phyloP scores from a whole-genome alignment of 2,113 vertebrate genomes.

The Planiliza haematocheilus region DNA sequence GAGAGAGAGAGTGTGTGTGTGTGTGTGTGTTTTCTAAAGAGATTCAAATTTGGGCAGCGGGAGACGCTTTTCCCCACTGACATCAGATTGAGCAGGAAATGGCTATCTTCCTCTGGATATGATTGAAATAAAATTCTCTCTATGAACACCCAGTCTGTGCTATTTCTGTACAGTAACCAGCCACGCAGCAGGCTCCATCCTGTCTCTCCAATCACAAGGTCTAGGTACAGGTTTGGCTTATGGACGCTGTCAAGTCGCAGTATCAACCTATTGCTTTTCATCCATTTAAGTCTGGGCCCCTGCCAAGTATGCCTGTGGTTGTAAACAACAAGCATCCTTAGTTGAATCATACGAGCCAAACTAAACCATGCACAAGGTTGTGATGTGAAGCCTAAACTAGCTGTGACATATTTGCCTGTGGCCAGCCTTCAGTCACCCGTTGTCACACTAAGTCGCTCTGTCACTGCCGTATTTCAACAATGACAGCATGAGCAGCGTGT shows the following conservation, averaged over 20 bases:
- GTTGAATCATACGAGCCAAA: slow-evolving; percentile 62
- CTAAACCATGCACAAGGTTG: slow-evolving; percentile 47
- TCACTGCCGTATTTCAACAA: slow-evolving; percentile 70
- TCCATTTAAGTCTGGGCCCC: slow-evolving; percentile 62
- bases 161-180: slow-evolving; percentile 21
- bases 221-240: slow-evolving; percentile 55
- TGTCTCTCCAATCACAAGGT: slow-evolving; percentile 22
- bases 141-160: slow-evolving; percentile 42
- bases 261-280: slow-evolving; percentile 64
- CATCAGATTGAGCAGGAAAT: slow-evolving; percentile 60
- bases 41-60: slow-evolving; percentile 72
- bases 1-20: slow-evolving; percentile 18
- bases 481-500: slow-evolving; percentile 63
- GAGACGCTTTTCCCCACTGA: slow-evolving; percentile 66
- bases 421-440: slow-evolving; percentile 68
- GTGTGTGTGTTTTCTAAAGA: slow-evolving; percentile 63
- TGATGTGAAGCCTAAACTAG: slow-evolving; percentile 65
- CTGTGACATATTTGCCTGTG: slow-evolving; percentile 76
- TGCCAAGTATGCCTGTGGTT: slow-evolving; percentile 51
- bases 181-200: neutral
- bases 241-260: slow-evolving; percentile 55
- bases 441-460: slow-evolving; percentile 68
- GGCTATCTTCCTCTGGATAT: slow-evolving; percentile 53
- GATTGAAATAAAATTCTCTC: slow-evolving; percentile 48
- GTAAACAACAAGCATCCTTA: slow-evolving; percentile 57